Evolutionary conservation across 2,888 invertebrate genomes (phyloP).

Genomic region (Drosophila ezoana): DNA sequence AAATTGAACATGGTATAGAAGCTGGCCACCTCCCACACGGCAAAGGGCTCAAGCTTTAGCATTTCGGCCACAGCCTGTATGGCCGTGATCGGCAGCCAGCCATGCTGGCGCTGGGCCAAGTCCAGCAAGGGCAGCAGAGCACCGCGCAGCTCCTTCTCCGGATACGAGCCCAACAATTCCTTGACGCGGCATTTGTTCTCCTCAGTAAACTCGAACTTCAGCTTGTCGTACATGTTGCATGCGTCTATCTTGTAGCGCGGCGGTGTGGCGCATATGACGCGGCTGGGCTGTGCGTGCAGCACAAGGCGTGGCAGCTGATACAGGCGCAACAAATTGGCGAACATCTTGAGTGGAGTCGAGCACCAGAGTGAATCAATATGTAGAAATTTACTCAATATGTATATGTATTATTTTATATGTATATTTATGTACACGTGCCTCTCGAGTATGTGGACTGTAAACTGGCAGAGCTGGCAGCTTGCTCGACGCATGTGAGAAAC

Average conservation of each 20-base stretch:
- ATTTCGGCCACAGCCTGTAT: slow-evolving; percentile 46
- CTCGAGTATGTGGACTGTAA: neutral
- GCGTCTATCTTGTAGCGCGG: slow-evolving; percentile 17
- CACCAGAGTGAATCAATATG: too few species aligned
- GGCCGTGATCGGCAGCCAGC: slow-evolving; percentile 68
- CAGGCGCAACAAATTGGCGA: slow-evolving; percentile 13
- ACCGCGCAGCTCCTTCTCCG: slow-evolving; percentile 44
- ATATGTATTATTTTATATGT: neutral
- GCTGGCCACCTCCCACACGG: slow-evolving; percentile 53
- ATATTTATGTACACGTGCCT: slow-evolving; percentile 7
- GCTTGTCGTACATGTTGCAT: slow-evolving; percentile 25
- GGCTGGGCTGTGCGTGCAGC: neutral
- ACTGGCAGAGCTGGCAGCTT: neutral
- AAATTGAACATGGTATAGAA: slow-evolving; percentile 59
- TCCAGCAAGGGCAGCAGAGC: slow-evolving; percentile 60
- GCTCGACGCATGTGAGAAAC: slow-evolving; percentile 4
- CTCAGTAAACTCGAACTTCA: slow-evolving; percentile 53
- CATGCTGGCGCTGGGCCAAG: slow-evolving; percentile 65
- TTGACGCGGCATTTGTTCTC: slow-evolving; percentile 40
- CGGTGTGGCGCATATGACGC: slow-evolving; percentile 15
- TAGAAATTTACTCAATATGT: neutral
- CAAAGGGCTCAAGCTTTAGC: slow-evolving; percentile 44
- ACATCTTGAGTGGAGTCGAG: slow-evolving; percentile 26
- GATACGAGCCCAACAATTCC: slow-evolving; percentile 35
- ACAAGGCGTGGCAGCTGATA: slow-evolving; percentile 10